phyloP scores from a whole-genome alignment of 2,113 vertebrate species.

The Pterophyllum scalare region DNA sequence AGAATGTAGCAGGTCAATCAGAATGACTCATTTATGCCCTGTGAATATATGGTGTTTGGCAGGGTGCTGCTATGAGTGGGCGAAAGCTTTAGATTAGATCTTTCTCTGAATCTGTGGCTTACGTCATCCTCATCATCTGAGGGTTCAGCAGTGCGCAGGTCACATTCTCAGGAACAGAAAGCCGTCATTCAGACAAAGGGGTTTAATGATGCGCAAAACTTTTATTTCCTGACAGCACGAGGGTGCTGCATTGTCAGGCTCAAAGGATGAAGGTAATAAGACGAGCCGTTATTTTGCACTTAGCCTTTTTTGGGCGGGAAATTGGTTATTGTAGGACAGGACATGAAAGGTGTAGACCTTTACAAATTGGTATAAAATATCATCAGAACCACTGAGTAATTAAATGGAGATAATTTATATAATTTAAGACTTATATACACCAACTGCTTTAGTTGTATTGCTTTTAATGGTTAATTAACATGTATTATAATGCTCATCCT shows the following conservation, averaged over 20 bases:
- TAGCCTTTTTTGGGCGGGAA: neutral
- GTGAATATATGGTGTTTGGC: neutral
- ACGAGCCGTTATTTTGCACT: constrained; percentile 35
- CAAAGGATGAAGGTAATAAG: constrained; percentile 14
- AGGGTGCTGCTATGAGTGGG: constrained; percentile 34
- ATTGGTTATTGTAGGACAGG: neutral
- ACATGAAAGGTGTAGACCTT: neutral
- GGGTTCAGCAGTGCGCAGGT: neutral
- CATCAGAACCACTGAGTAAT: neutral
- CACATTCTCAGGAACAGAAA: constrained; percentile 36
- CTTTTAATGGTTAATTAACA: too few species aligned
- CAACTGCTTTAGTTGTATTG: neutral
- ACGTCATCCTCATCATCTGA: constrained; percentile 17
- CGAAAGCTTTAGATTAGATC: constrained; percentile 54
- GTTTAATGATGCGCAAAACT: constrained; percentile 62
- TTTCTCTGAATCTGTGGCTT: neutral
- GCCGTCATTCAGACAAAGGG: constrained; percentile 46
- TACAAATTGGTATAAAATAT: neutral
- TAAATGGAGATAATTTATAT: neutral
- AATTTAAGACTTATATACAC: neutral
- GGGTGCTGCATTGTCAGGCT: neutral
- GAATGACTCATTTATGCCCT: constrained; percentile 5
- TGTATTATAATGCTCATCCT: too few species aligned
- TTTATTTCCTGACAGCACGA: constrained; percentile 56
- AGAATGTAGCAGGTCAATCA: neutral